Evolutionary conservation across 2,888 invertebrate species (phyloP).

Genomic region (Callyntrura sp.): DNA sequence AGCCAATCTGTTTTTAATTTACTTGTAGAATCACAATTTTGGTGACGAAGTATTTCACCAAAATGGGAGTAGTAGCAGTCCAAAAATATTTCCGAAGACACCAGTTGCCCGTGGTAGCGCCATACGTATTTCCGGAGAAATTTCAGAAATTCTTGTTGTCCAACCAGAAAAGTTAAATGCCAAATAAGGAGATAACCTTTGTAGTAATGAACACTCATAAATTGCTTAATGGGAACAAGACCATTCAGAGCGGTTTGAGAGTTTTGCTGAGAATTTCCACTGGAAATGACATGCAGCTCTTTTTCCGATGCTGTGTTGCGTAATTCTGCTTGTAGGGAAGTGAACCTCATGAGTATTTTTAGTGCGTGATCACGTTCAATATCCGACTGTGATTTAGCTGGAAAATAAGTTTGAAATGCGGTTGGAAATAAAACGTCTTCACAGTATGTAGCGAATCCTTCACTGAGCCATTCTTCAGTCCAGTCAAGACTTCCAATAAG

Average conservation of each 20-base stretch:
- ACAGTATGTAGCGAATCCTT: too few species aligned
- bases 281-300: slow-evolving; percentile 85
- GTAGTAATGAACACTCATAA: slow-evolving; percentile 86
- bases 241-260: slow-evolving; percentile 85
- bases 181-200: slow-evolving; percentile 86
- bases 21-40: not conserved
- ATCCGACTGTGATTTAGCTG: slow-evolving; percentile 12
- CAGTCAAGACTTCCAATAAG: too few species aligned
- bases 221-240: slow-evolving; percentile 85
- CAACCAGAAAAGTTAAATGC: slow-evolving; percentile 84
- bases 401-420: slow-evolving; percentile 79
- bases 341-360: slow-evolving; percentile 81
- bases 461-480: too few species aligned
- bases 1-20: slow-evolving; percentile 63
- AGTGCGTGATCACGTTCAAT: slow-evolving; percentile 52
- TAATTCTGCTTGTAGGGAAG: slow-evolving; percentile 84
- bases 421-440: too few species aligned
- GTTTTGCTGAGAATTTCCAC: slow-evolving; percentile 65
- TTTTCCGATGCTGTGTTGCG: slow-evolving; percentile 84
- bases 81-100: slow-evolving; percentile 85
- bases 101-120: slow-evolving; percentile 85
- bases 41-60: not conserved
- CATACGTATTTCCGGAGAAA: slow-evolving; percentile 84
- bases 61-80: slow-evolving; percentile 84
- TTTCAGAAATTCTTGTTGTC: slow-evolving; percentile 84